Percentiles rank a stretch among this genome's conserved stretches.
Conservation (phyloP, 2,113 vertebrate species). For the Strix aluco region DNA sequence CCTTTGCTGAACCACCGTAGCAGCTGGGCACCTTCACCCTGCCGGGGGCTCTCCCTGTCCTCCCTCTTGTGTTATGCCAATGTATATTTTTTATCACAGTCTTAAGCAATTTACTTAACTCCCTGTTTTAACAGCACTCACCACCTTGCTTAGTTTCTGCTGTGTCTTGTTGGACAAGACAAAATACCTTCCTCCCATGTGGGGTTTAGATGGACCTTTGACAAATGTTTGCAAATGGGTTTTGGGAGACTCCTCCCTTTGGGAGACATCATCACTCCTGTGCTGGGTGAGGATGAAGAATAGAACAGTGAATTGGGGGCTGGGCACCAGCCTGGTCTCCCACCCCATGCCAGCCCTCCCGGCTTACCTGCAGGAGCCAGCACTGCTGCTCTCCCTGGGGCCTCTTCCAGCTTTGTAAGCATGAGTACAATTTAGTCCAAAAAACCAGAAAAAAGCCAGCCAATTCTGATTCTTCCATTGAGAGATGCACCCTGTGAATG, state of each 20-base stretch:
- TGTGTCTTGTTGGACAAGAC: not conserved
- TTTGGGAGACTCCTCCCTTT: not conserved
- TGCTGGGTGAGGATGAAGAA: not conserved
- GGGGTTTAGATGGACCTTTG: not conserved
- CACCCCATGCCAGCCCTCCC: not conserved
- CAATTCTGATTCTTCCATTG: not conserved
- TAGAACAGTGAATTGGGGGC: not conserved
- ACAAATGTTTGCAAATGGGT: not conserved
- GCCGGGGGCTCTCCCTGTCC: not conserved
- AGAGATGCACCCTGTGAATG: not conserved
- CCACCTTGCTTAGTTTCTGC: not conserved
- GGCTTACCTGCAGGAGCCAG: fast-evolving
- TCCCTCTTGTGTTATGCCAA: not conserved
- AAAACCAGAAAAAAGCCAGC: too few relatives aligned
- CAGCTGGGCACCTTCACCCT: not conserved
- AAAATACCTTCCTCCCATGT: not conserved
- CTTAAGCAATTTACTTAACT: not conserved
- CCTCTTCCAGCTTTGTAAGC: not conserved
- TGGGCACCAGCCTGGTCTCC: not conserved
- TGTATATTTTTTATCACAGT: not conserved
- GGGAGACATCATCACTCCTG: too few relatives aligned
- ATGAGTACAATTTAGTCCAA: not conserved
- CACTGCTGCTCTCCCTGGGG: too few relatives aligned
- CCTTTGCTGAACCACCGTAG: not conserved
- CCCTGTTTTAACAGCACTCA: not conserved